Base-by-base conservation (phyloP, 2,888 invertebrate genomes). In the Sphecodes monilicornis region DNA sequence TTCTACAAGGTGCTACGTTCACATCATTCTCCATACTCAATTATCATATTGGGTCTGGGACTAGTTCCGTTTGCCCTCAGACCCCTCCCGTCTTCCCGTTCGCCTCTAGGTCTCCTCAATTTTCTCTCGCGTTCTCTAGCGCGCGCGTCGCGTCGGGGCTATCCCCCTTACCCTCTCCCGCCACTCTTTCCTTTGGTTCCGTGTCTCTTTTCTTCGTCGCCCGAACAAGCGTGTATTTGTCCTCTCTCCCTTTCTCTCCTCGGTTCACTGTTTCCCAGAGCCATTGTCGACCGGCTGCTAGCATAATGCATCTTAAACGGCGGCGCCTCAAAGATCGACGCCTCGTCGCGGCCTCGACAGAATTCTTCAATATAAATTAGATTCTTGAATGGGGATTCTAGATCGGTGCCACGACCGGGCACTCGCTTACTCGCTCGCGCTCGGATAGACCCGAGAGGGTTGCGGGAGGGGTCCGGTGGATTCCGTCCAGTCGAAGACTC, bases 261-360 rank as follows among this genome's bases (percentile, higher is more conserved):
- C 60, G 60, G 57, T 80, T 64, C 74, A 75, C 85, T 82, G 87
- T 85, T 80, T 88, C 82, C 80, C 79, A 69, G 86, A 90, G 89
- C 92, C 90, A 93, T 91, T 93, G 92, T 93, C 92, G 92, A 92
- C 91, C 92, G 92, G 91, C 93, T 92, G 92, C 91, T 90, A 90
- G 93, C 92, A 93, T 93, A 94, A 94, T 94, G 94, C 94, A 94
- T 94, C 92, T 93, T 93, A 93, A 94, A 93, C 93, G 94, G 94
- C 94, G 94, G 94, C 94, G 94, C 94, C 94, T 94, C 93, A 94
- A 94, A 94, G 93, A 93, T 94, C 94, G 93, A 93, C 93, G 94
- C 93, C 93, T 93, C 91, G 90, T 90, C 89, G 90, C 91, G 91
- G 91, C 91, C 92, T 91, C 92, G 88, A 91, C 89, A 93, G 92